A percentile compares a stretch with the other conserved stretches of the same genome.
phyloP scores from a whole-genome alignment of 2,113 vertebrate genomes.

The Hippocampus guttulatus region DNA sequence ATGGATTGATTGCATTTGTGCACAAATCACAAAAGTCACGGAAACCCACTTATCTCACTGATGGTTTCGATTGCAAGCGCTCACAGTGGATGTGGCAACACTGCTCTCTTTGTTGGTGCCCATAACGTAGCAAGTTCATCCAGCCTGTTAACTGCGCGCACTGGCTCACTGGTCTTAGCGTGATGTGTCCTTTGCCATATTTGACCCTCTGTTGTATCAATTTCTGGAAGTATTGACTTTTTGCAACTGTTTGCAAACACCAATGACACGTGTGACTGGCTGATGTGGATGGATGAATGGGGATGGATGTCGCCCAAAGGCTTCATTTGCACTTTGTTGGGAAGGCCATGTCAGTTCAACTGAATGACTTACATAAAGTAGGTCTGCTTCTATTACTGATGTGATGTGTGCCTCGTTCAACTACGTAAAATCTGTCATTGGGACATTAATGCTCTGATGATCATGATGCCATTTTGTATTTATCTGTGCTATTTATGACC shows the following conservation, averaged over 20 bases:
- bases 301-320: conserved; percentile 23
- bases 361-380: conserved; percentile 24
- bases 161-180: conserved; percentile 4
- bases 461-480: not conserved
- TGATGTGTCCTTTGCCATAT: conserved; percentile 35
- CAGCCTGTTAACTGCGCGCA: conserved; percentile 15
- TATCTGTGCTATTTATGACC: not conserved
- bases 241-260: conserved; percentile 52
- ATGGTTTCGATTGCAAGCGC: conserved; percentile 33
- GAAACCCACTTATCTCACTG: conserved; percentile 33
- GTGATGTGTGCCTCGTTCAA: not conserved
- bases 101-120: conserved; percentile 30
- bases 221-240: conserved; percentile 38
- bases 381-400: not conserved
- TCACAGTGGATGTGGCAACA: conserved; percentile 11
- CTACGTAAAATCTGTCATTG: not conserved
- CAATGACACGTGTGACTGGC: conserved; percentile 33
- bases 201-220: conserved; percentile 23
- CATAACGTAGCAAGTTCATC: conserved; percentile 28
- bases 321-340: conserved; percentile 14
- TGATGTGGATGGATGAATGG: conserved; percentile 13
- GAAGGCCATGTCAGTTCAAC: conserved; percentile 27
- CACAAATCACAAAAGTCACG: conserved; percentile 22
- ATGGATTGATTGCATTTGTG: conserved; percentile 26
- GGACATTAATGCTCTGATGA: not conserved